phyloP scores from a whole-genome alignment of 1,140 invertebrate species.

The Drosophila simulans region DNA sequence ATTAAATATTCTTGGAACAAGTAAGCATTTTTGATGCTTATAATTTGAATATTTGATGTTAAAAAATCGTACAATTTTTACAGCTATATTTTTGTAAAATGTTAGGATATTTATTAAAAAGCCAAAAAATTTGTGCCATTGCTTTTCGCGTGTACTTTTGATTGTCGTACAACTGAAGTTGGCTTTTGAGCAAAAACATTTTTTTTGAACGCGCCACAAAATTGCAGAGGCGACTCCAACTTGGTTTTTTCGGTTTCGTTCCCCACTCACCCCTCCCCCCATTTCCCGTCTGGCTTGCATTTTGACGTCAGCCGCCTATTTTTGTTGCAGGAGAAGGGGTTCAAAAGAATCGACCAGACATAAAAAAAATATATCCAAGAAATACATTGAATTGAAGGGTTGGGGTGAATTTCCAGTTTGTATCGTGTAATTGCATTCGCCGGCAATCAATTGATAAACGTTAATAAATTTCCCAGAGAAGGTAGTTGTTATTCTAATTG shows the following conservation, averaged over 20 bases:
- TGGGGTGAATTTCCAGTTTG: constrained; percentile 18
- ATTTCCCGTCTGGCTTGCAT: constrained; percentile 52
- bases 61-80: too few species aligned
- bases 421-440: constrained; percentile 63
- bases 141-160: constrained; percentile 6
- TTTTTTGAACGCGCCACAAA: constrained; percentile 63
- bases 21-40: too few species aligned
- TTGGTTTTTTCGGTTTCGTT: constrained; percentile 30
- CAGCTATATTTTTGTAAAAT: too few species aligned
- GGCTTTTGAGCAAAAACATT: constrained; percentile 37
- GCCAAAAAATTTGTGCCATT: not conserved
- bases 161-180: constrained; percentile 51
- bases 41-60: too few species aligned
- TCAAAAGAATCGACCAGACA: constrained; percentile 56
- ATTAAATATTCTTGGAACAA: too few species aligned
- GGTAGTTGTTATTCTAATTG: constrained; percentile 80
- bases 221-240: constrained; percentile 71
- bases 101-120: not conserved
- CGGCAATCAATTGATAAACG: constrained; percentile 61
- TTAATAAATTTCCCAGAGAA: constrained; percentile 72
- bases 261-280: not conserved
- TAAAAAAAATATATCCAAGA: constrained; percentile 43
- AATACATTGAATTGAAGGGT: constrained; percentile 34
- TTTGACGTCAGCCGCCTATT: constrained; percentile 72
- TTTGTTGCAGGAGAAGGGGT: constrained; percentile 34